Percentiles rank a stretch among this genome's conserved stretches.
Evolutionary conservation across 53 echinoderm and acorn worm genomes (phyloP).

Genomic region (Paracentrotus lividus): DNA sequence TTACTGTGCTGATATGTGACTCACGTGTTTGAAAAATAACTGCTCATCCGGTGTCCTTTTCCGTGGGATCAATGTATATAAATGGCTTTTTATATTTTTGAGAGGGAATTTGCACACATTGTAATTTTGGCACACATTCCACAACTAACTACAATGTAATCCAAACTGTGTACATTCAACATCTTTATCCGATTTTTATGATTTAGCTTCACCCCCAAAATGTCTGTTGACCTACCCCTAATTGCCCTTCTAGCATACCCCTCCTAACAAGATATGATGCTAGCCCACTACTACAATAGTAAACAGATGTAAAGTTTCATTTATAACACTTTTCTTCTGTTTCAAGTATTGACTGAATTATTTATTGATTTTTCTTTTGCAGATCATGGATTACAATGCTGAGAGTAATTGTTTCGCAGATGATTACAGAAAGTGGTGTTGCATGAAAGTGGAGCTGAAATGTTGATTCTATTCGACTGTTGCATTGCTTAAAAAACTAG

Average conservation of each 20-base stretch:
- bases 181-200: conserved; percentile 27
- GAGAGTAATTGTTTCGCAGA: conserved; percentile 35
- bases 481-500: background rate
- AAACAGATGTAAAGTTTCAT: conserved; percentile 26
- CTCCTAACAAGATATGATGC: conserved; percentile 38
- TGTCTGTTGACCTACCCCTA: conserved; percentile 41
- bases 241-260: conserved; percentile 26
- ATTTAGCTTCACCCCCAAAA: background rate
- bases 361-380: conserved; percentile 32
- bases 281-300: conserved; percentile 38
- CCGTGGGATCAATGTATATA: conserved; percentile 8
- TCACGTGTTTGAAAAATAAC: background rate
- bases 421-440: conserved; percentile 37
- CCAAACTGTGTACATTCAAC: conserved; percentile 37
- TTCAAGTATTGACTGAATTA: conserved; percentile 43
- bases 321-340: background rate
- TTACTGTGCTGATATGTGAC: conserved; percentile 11
- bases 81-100: conserved; percentile 2
- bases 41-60: background rate
- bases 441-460: conserved; percentile 16
- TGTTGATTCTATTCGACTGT: background rate
- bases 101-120: background rate
- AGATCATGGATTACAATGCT: conserved; percentile 36
- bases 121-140: conserved; percentile 36
- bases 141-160: conserved; percentile 1